A percentile compares a stretch with the other conserved stretches of the same genome.
phyloP scores from a whole-genome alignment of 1,140 invertebrate genomes.

The Nomia melanderi region DNA sequence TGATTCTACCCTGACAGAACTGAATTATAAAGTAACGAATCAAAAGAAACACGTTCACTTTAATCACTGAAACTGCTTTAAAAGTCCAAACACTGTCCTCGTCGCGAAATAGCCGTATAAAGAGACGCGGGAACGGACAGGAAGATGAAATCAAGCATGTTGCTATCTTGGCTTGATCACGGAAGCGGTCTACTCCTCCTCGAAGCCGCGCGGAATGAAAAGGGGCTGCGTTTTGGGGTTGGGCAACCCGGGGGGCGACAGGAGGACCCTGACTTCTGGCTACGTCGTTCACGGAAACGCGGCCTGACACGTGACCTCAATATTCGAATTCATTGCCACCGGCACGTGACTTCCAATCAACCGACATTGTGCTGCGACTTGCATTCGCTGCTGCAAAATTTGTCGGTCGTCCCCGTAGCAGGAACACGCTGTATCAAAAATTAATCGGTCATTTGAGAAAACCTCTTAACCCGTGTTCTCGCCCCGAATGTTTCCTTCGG shows the following conservation, averaged over 20 bases:
- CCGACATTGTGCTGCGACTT: conserved; percentile 58
- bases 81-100: neutral
- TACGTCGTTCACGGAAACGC: conserved; percentile 57
- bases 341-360: conserved; percentile 72
- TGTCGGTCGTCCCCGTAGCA: neutral
- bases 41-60: too few species aligned
- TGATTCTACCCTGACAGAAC: too few species aligned
- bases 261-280: conserved; percentile 60
- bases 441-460: conserved; percentile 12
- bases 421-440: neutral
- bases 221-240: conserved; percentile 1
- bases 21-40: too few species aligned
- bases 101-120: neutral
- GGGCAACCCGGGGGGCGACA: neutral
- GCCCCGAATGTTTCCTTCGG: too few species aligned
- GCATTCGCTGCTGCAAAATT: conserved; percentile 45
- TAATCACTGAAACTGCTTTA: too few species aligned
- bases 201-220: neutral
- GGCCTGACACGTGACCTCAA: conserved; percentile 67
- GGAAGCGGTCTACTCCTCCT: conserved; percentile 25
- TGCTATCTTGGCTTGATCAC: conserved; percentile 34
- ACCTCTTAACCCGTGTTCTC: neutral
- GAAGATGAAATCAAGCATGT: conserved; percentile 10
- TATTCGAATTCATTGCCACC: conserved; percentile 67
- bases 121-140: conserved; percentile 4